A percentile compares a stretch with the other conserved stretches of the same genome.
These are phyloP conservation scores for Lycaena phlaeas DNA, from an alignment of 2,888 invertebrate genomes.

Conservation along the genomic window DNA sequence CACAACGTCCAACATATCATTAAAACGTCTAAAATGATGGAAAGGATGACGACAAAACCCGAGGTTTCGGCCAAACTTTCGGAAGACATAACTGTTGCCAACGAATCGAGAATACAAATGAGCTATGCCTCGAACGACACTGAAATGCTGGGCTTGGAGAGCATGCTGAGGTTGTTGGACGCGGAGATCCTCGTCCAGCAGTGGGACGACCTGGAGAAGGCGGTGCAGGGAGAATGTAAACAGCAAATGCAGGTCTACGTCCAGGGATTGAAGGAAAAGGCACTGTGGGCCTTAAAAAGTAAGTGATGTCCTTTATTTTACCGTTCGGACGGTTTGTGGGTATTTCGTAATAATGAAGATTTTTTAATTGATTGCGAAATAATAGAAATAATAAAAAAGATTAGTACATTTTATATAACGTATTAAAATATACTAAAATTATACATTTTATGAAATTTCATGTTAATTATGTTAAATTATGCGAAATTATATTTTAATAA, in stretches of 20 bases:
- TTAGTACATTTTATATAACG: no score
- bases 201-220: slow-evolving; percentile 64
- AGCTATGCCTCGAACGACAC: slow-evolving; percentile 25
- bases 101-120: slow-evolving; percentile 45
- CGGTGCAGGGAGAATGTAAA: slow-evolving; percentile 64
- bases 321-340: no score
- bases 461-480: no score
- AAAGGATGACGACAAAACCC: slow-evolving; percentile 25
- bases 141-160: slow-evolving; percentile 49
- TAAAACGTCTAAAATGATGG: slow-evolving; percentile 31
- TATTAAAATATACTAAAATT: no score
- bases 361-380: no score
- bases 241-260: slow-evolving; percentile 75
- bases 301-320: slow-evolving; percentile 49
- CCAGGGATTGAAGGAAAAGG: slow-evolving; percentile 67
- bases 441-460: no score
- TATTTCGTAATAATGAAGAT: no score
- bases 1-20: slow-evolving; percentile 64
- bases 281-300: slow-evolving; percentile 82
- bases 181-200: slow-evolving; percentile 69
- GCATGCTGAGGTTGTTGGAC: slow-evolving; percentile 71
- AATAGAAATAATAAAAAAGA: no score
- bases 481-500: no score
- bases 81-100: slow-evolving; percentile 47
- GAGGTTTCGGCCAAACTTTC: slow-evolving; percentile 41